phyloP scores from a whole-genome alignment of 1,140 invertebrate species.

The Drosophila bocqueti region DNA sequence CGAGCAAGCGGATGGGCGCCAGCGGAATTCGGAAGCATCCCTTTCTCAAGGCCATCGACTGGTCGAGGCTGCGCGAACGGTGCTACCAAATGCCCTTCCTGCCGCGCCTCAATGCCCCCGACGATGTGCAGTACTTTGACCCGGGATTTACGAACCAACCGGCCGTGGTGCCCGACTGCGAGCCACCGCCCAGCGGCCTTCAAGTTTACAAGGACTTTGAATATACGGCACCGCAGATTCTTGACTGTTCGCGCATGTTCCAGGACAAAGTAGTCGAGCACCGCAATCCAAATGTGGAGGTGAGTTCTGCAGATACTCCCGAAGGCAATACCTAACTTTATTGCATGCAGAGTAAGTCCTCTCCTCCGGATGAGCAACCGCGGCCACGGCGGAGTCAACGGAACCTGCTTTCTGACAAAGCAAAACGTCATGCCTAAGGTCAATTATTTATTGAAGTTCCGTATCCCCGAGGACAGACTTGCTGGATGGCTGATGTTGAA shows the following conservation, averaged over 20 bases:
- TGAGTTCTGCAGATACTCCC: not conserved
- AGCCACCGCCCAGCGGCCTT: not conserved
- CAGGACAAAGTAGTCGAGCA: not conserved
- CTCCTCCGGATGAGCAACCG: not conserved
- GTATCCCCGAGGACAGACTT: too few relatives aligned
- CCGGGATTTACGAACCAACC: not conserved
- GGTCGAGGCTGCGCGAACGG: not conserved
- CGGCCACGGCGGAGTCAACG: not conserved
- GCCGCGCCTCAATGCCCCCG: not conserved
- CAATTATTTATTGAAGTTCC: not conserved
- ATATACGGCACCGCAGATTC: not conserved
- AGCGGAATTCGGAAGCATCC: not conserved
- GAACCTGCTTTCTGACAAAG: not conserved
- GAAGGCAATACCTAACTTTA: not conserved
- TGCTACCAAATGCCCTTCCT: not conserved
- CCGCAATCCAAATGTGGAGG: not conserved
- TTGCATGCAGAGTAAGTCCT: too few relatives aligned
- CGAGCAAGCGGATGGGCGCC: not conserved
- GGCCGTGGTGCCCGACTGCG: not conserved
- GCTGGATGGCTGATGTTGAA: too few relatives aligned
- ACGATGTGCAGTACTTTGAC: not conserved
- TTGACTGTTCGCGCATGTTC: too few relatives aligned
- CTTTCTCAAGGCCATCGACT: not conserved
- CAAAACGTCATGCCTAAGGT: not conserved
- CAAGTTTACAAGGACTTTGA: not conserved